Base-by-base conservation (phyloP, 2,113 vertebrate genomes). In the Athene noctua region DNA sequence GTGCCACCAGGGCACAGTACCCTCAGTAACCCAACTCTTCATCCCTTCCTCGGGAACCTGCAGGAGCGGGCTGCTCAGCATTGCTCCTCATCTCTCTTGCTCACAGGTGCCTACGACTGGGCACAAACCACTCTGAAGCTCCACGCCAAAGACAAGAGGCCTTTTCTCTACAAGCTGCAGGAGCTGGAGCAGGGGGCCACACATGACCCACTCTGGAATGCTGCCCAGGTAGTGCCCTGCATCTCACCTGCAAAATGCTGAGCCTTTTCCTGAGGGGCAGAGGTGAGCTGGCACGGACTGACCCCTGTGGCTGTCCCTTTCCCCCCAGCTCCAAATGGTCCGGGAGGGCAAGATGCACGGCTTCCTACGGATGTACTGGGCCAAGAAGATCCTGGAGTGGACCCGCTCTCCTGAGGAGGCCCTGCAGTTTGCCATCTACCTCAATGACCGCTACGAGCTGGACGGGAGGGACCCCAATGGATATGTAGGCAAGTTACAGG, bases 331-430 rank as follows among this genome's bases (percentile, higher is more conserved):
- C 63, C 99, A 99, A 87, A 97, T 99, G 98, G 94, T 99, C 29
- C 91, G 2, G 22, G 99, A 99, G 84, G 99, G 99, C 63, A 99
- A 99, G 97, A 99, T 99, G 98, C 99, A 99, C 0, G 99, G 99
- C 17, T 99, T 98, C 96, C 51, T 99, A 79, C 97, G 99, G 63
- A 99, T 99, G 99, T 99, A 99, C 95, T 99, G 99, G 99, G 99
- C 99, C 90, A 99, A 99, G 94, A 99, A 99, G 97, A 99, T 99
- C 75, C 97, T 99, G 92, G 99, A 99, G 97, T 99, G 99, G 99
- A 99, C 99, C 0, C 81, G 9, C 6, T 99, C 98, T 6, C 99
- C 99, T 0, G 98, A 99, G 86, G 98, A 99, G 90, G 99, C 98
- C 9, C 97, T 99, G 34, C 96, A 92, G 26, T 98, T 98, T 32